Base-by-base conservation (phyloP, 2,113 vertebrate genomes). In the Penelope pileata region DNA sequence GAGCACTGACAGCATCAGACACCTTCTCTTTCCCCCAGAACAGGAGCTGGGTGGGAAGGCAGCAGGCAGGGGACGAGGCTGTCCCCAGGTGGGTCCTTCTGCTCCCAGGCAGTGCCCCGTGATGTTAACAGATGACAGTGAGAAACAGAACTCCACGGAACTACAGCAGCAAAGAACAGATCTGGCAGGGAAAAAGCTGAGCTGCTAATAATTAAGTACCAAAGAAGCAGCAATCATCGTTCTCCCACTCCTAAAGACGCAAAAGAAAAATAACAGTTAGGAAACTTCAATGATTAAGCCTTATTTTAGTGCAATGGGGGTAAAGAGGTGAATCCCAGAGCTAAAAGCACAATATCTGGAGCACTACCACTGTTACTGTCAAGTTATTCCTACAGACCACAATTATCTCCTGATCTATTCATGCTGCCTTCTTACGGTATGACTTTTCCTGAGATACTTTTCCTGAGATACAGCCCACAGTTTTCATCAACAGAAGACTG, bases 1-100 rank as follows among this genome's bases (percentile, higher is more conserved):
- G 45, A 59, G 17, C 36, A n/a, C 26, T 24, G 10, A 24, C 38
- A 36, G 23, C 0, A 59, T 51, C 69, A 29, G n/a, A 59, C 26
- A 64, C 50, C n/a, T 10, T 23, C 45, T 59, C 54, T 26, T 50
- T 30, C n/a, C 9, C 38, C 43, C 45, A 72, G 4, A 42, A 16
- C 4, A 19, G 56, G 40, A 26, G 67, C 24, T 5, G 29, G 53
- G 45, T 42, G 24, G 59, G 36, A 60, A 17, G 26, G 21, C 48
- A 47, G 56, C 0, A 0, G 58, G 60, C 32, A 32, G 22, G 24
- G 13, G 43, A 50, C 16, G n/a, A 9, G 13, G 16, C 47, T 40
- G 60, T 18, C 60, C 29, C 4, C 3, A 47, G 45, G 53, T 27
- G 59, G 60, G 53, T 21, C 3, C 7, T 9, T 60, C 67, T 40